Conservation (phyloP, 2,888 invertebrate genomes). For the Bursaphelenchus okinawaensis region DNA sequence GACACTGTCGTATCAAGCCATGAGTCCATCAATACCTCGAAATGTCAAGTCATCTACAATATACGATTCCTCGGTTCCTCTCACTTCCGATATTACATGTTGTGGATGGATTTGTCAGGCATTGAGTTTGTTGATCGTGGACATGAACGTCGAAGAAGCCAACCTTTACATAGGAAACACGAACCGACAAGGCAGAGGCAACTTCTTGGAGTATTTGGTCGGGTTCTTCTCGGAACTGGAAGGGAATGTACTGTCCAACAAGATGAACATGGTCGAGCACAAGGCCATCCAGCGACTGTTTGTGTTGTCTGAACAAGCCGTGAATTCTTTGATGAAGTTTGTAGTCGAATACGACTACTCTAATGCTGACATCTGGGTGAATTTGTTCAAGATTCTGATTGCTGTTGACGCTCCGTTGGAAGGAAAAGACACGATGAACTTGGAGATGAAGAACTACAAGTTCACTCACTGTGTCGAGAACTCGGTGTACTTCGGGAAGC, state of each 20-base stretch:
- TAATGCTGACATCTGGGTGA: background rate
- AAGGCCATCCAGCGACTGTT: background rate
- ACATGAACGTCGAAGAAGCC: background rate
- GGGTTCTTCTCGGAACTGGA: constrained; percentile 19
- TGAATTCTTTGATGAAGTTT: constrained; percentile 7
- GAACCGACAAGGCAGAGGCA: constrained; percentile 1
- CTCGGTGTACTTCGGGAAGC: background rate
- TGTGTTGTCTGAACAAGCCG: background rate
- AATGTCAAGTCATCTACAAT: constrained; percentile 4
- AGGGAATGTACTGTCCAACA: constrained; percentile 11
- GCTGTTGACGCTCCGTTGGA: constrained; percentile 8
- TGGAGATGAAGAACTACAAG: constrained; percentile 9
- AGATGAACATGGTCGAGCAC: background rate
- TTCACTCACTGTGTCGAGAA: constrained; percentile 10
- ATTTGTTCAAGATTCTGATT: constrained; percentile 2
- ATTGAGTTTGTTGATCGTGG: background rate
- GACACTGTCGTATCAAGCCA: background rate
- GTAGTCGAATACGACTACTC: background rate
- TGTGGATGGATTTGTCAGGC: background rate
- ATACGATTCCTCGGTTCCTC: background rate
- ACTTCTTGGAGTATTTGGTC: constrained; percentile 10
- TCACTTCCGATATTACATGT: background rate
- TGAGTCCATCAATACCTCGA: background rate
- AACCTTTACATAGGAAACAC: constrained; percentile 1
- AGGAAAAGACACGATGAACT: background rate